Evolutionary conservation across 2,888 invertebrate species (phyloP), one percentile per base, ranked within the genome.

Genomic region (Machimus rusticus): DNA sequence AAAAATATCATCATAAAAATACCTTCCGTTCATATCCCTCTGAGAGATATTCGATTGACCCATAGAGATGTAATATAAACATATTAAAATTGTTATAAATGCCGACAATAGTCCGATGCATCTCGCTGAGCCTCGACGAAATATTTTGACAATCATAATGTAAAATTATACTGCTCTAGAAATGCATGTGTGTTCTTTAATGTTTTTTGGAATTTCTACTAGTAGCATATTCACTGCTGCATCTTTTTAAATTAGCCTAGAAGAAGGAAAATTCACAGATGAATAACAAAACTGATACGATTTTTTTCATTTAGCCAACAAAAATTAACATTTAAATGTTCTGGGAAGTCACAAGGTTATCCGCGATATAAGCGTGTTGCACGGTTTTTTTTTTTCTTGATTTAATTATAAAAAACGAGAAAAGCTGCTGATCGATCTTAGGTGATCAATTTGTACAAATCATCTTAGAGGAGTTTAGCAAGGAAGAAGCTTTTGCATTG

Each of bases 31-130:
- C 9, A 87, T 23, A 28, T 89, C 87, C 74, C 88, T 89, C 39
- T 88, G 78, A 23, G 88, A 87, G 86, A 90, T n/a, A 14, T 89
- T 90, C 14, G 92, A 91, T 89, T 93, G 93, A n/a, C 93, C 93
- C 89, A 92, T 91, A n/a, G 92, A 92, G 88, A 93, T 93, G 89
- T 93, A 93, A 89, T 93, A 93, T 19, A 93, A 90, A 88, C 92
- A 93, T 57, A 93, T 89, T 84, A 93, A 88, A 88, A 93, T 92
- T n/a, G 92, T 92, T 85, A 93, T 91, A 89, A 93, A 92, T 14
- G 92, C 92, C 86, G 92, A 92, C 87, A 93, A 89, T 81, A 93
- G 90, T 81, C 93, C 93, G 88, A 93, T 91, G 89, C 93, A 93
- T 88, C 91, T 91, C 86, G 93, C 92, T 66, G 92, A 92, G 74